Evolutionary conservation across 2,113 vertebrate species (phyloP).

Genomic region (Aleadryas rufinucha): DNA sequence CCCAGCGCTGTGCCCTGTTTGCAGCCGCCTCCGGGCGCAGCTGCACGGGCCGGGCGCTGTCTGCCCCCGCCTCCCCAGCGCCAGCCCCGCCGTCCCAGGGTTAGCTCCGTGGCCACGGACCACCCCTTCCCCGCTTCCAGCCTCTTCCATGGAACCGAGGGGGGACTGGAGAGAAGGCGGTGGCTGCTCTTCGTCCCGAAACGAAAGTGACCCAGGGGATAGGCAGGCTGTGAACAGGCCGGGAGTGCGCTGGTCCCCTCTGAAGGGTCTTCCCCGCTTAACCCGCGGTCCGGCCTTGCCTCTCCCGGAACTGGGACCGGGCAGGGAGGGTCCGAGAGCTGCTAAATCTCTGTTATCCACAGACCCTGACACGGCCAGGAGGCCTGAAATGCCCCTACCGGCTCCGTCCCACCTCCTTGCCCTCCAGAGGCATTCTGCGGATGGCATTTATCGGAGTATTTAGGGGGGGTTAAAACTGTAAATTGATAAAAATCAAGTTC

Average conservation of each 20-base stretch:
- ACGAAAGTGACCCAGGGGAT: neutral
- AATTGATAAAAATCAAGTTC: neutral
- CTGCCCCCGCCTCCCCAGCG: neutral
- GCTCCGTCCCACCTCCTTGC: neutral
- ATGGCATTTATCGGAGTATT: neutral
- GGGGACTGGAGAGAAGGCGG: neutral
- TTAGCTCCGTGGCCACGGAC: neutral
- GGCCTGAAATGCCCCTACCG: neutral
- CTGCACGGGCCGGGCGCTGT: neutral
- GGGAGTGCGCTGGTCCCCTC: no score
- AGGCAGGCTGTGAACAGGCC: neutral
- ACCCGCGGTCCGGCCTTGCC: neutral
- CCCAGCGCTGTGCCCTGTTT: neutral
- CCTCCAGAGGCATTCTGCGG: neutral
- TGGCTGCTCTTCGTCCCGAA: neutral
- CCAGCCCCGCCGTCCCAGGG: neutral
- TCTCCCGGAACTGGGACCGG: neutral
- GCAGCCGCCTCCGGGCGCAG: neutral
- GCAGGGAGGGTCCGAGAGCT: neutral
- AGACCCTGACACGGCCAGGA: neutral
- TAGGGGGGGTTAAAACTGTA: neutral
- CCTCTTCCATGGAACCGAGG: neutral
- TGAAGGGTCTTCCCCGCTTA: accelerated
- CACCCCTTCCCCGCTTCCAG: neutral
- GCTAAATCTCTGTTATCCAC: neutral